Conservation (phyloP, 2,888 invertebrate genomes). For the Microdon myrmicae region DNA sequence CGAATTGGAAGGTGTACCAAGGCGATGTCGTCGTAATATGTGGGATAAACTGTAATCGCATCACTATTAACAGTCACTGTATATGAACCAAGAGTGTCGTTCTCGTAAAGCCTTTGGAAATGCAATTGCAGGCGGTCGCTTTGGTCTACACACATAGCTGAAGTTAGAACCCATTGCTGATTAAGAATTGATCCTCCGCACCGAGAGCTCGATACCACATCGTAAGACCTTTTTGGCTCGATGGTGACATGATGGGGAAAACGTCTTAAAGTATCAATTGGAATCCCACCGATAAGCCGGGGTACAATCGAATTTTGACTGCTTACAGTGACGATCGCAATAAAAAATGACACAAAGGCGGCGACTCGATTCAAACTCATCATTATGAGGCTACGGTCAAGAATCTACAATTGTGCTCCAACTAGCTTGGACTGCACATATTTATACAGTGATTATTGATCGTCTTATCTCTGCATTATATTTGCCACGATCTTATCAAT, state of each 20-base stretch:
- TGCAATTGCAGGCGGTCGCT: constrained; percentile 7
- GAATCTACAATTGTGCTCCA: too few species aligned
- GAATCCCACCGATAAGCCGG: constrained; percentile 5
- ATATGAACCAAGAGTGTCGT: constrained; percentile 2
- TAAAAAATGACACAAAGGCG: too few species aligned
- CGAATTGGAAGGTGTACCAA: constrained; percentile 20
- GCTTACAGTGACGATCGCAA: too few species aligned
- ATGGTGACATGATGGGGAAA: constrained; percentile 42
- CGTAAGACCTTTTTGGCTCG: neutral
- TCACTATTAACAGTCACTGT: constrained; percentile 13
- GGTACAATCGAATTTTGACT: too few species aligned
- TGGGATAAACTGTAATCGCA: constrained; percentile 22
- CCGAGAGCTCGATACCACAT: neutral
- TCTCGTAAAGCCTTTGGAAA: neutral
- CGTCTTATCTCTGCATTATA: too few species aligned
- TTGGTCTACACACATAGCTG: constrained; percentile 9
- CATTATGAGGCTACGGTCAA: too few species aligned
- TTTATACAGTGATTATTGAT: too few species aligned
- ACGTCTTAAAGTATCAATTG: constrained; percentile 18
- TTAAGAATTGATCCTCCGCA: constrained; percentile 34
- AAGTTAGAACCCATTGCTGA: constrained; percentile 30
- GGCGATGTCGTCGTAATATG: constrained; percentile 24
- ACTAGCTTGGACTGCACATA: too few species aligned
- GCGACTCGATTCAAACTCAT: too few species aligned
- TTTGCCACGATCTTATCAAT: too few species aligned